Conservation (phyloP, 2,113 vertebrate genomes). For the Jaculus jaculus region DNA sequence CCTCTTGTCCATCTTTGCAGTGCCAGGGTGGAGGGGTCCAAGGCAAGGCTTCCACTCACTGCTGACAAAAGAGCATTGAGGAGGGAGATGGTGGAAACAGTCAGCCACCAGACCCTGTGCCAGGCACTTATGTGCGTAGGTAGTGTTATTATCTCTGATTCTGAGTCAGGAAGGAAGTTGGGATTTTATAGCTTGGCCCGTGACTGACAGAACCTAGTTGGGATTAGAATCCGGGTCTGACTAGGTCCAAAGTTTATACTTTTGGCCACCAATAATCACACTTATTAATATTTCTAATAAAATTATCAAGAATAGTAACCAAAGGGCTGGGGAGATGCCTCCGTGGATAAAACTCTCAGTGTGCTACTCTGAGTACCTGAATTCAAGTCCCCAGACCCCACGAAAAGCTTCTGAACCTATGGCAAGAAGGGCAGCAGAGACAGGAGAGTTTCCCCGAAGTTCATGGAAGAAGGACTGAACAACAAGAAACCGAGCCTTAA, state of each 20-base stretch:
- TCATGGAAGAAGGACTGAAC: too few relatives aligned
- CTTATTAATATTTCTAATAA: slow-evolving; percentile 3
- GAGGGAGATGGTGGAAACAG: neutral
- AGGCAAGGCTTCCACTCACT: neutral
- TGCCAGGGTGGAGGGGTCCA: neutral
- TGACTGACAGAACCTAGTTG: neutral
- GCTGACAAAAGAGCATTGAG: neutral
- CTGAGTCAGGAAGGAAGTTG: neutral
- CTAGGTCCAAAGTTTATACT: neutral
- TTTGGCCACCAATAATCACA: neutral
- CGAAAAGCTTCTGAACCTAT: too few relatives aligned
- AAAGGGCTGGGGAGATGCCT: too few relatives aligned
- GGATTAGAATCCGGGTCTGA: neutral
- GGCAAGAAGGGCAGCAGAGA: too few relatives aligned
- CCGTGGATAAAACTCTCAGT: too few relatives aligned
- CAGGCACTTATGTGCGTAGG: neutral
- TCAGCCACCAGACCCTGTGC: neutral
- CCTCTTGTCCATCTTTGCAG: neutral
- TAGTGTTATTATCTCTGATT: neutral
- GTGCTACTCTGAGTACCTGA: too few relatives aligned
- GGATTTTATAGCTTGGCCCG: neutral
- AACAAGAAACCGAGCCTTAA: too few relatives aligned
- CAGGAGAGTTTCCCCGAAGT: too few relatives aligned
- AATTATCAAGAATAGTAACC: neutral
- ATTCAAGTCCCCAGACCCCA: too few relatives aligned